A percentile compares a stretch with the other conserved stretches of the same genome.
Evolutionary conservation across 2,113 vertebrate species (phyloP).

Genomic region (Maccullochella peelii): DNA sequence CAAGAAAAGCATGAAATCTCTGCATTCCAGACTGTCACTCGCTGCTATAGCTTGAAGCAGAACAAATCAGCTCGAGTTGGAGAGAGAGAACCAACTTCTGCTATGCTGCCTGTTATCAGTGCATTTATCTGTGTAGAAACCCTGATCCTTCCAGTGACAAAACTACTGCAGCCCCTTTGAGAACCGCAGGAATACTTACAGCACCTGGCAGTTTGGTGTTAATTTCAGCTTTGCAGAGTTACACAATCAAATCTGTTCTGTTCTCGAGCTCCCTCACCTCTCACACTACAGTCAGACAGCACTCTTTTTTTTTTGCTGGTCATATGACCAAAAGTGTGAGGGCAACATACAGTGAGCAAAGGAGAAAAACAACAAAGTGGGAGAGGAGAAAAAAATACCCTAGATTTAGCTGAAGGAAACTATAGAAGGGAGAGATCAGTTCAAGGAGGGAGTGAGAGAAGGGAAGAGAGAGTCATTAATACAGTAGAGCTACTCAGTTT

Average conservation of each 20-base stretch:
- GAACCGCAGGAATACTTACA: background rate
- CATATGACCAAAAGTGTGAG: conserved; percentile 63
- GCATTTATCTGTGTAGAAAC: background rate
- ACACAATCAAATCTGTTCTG: conserved; percentile 59
- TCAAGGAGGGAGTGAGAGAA: background rate
- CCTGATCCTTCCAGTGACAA: background rate
- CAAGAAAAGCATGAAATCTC: conserved; percentile 23
- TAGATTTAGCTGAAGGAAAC: background rate
- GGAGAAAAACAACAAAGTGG: conserved; percentile 8
- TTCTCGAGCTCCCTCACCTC: conserved; percentile 32
- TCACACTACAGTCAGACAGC: conserved; percentile 29
- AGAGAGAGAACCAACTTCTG: background rate
- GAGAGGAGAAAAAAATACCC: background rate
- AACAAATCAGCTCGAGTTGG: conserved; percentile 46
- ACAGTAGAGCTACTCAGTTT: conserved; percentile 23
- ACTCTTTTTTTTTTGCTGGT: conserved; percentile 37
- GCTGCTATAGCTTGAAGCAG: conserved; percentile 3
- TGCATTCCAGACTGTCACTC: conserved; percentile 34
- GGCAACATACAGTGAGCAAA: background rate
- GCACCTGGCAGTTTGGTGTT: background rate
- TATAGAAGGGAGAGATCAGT: background rate
- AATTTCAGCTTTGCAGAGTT: conserved; percentile 51
- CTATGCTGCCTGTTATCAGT: background rate
- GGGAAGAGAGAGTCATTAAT: background rate
- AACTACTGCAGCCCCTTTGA: background rate